Evolutionary conservation across 2,888 invertebrate species (phyloP).

Genomic region (Macrophya alboannulata): DNA sequence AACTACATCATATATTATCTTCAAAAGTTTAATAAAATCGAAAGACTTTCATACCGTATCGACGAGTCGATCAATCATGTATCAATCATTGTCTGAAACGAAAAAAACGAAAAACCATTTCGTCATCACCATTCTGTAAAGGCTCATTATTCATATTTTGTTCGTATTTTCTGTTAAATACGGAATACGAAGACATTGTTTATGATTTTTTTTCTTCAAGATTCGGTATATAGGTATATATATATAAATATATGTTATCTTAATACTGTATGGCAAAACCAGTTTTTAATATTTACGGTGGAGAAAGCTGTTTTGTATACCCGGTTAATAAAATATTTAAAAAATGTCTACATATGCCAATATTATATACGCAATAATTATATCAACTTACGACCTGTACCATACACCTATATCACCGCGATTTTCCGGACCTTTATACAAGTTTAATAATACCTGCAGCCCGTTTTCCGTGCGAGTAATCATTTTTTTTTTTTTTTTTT

Average conservation of each 20-base stretch:
- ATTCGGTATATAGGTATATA: not conserved
- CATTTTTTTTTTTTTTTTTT: not conserved
- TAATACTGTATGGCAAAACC: not conserved
- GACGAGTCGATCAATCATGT: too few relatives aligned
- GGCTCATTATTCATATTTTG: too few relatives aligned
- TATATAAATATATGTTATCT: not conserved
- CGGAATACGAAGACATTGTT: not conserved
- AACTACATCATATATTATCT: not conserved
- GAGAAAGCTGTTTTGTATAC: constrained; percentile 14
- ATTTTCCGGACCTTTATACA: not conserved
- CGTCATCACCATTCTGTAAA: too few relatives aligned
- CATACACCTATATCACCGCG: not conserved
- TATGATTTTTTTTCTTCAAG: not conserved
- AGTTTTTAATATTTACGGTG: not conserved
- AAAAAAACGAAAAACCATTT: too few relatives aligned
- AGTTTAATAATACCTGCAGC: not conserved
- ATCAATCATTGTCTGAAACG: too few relatives aligned
- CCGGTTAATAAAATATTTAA: constrained; percentile 1
- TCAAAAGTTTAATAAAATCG: not conserved
- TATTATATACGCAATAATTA: constrained; percentile 5
- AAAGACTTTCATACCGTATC: not conserved
- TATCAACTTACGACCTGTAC: not conserved
- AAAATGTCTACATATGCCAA: not conserved
- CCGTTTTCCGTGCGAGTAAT: not conserved
- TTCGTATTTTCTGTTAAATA: not conserved